These are phyloP conservation scores for Bombus breviceps DNA, from an alignment of 1,140 invertebrate species.

Conservation along the genomic window DNA sequence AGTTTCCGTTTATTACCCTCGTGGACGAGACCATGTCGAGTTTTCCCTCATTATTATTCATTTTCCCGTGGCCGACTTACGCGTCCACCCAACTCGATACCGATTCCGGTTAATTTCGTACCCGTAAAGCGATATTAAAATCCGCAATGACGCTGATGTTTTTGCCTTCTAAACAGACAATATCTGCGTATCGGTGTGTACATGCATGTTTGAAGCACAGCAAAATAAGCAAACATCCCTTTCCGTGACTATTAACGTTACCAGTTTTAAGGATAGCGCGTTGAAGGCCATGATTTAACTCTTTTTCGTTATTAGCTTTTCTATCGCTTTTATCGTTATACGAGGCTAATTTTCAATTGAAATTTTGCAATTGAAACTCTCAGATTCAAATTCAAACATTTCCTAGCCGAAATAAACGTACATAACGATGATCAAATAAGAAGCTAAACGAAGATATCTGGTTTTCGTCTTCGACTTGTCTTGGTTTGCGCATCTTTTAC, in stretches of 20 bases:
- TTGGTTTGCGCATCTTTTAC: constrained; percentile 34
- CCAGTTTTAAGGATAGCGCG: too few species aligned
- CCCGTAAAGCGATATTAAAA: constrained; percentile 36
- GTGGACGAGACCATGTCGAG: constrained; percentile 33
- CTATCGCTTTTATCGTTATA: background rate
- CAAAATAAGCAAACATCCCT: background rate
- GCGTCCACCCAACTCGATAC: background rate
- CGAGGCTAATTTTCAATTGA: background rate
- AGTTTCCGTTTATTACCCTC: constrained; percentile 53
- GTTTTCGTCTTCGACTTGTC: background rate
- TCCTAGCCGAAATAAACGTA: background rate
- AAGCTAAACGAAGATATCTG: background rate
- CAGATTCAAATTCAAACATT: background rate
- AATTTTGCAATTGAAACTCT: background rate
- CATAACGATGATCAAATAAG: background rate
- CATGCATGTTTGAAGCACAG: background rate
- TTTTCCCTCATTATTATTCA: constrained; percentile 42
- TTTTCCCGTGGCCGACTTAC: constrained; percentile 26
- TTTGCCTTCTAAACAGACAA: background rate
- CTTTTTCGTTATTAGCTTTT: background rate
- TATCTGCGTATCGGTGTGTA: background rate
- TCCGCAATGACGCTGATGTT: background rate
- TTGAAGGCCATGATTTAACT: too few species aligned
- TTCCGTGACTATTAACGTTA: background rate
- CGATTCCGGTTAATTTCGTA: constrained; percentile 23